phyloP scores from a whole-genome alignment of 2,113 vertebrate genomes.

The Rousettus leschenaultii region DNA sequence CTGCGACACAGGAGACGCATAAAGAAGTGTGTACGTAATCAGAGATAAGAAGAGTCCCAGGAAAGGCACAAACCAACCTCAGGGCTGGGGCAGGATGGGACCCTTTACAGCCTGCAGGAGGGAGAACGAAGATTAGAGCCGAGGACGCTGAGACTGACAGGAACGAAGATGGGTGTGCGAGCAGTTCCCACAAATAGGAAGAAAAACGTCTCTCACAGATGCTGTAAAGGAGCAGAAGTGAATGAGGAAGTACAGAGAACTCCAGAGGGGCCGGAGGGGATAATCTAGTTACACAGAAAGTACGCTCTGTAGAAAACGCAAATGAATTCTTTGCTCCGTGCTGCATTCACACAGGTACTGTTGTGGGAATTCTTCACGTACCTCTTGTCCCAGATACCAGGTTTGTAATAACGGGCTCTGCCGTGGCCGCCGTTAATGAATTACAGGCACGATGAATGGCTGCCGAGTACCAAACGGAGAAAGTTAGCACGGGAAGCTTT shows the following conservation, averaged over 20 bases:
- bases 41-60: not conserved
- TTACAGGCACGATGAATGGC: not conserved
- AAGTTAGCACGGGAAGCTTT: not conserved
- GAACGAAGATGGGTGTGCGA: not conserved
- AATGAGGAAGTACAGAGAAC: not conserved
- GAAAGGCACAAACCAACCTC: not conserved
- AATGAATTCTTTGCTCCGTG: not conserved
- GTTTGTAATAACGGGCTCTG: constrained; percentile 12
- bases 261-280: not conserved
- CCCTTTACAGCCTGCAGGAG: constrained; percentile 9
- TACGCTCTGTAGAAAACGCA: not conserved
- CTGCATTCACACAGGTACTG: not conserved
- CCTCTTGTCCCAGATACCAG: constrained; percentile 23
- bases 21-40: not conserved
- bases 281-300: not conserved
- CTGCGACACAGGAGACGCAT: not conserved
- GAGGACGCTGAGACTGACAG: constrained; percentile 12
- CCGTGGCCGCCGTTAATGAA: not conserved
- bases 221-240: constrained; percentile 36
- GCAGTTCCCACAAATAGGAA: not conserved
- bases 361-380: not conserved
- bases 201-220: not conserved
- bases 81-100: not conserved
- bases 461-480: not conserved
- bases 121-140: constrained; percentile 46